Conservation (phyloP, 2,113 vertebrate genomes). For the Geothlypis trichas region DNA sequence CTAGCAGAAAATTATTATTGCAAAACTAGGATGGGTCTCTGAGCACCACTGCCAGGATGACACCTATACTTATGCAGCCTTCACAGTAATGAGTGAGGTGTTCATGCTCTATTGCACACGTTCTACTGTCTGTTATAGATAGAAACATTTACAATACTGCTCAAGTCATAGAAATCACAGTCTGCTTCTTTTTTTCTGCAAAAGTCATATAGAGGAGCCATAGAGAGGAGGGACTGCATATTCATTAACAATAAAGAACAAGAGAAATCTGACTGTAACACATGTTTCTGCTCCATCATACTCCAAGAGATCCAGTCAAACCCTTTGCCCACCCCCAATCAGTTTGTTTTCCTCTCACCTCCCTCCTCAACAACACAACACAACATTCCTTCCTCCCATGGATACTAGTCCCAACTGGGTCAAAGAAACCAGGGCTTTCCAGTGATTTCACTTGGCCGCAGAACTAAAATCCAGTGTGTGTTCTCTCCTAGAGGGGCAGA, state of each 20-base stretch:
- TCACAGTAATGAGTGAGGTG: not conserved
- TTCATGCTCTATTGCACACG: not conserved
- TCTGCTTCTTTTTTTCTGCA: not conserved
- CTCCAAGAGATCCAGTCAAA: not conserved
- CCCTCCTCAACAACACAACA: not conserved
- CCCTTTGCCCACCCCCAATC: not conserved
- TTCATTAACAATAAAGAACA: not conserved
- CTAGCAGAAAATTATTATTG: not conserved
- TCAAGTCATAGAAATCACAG: slow-evolving; percentile 1
- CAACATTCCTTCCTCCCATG: not conserved
- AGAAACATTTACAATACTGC: not conserved
- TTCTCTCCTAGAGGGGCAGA: not conserved
- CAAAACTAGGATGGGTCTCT: not conserved
- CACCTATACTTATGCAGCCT: not conserved
- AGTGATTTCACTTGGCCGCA: not conserved
- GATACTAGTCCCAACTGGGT: not conserved
- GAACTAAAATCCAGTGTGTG: not conserved
- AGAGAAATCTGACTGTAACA: not conserved
- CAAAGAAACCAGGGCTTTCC: not conserved
- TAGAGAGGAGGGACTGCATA: not conserved
- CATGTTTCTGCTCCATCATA: not conserved
- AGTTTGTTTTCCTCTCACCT: not conserved
- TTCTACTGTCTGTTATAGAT: not conserved
- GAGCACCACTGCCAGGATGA: not conserved
- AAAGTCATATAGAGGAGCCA: not conserved